These are phyloP conservation scores for Drosophila pseudotalamancana DNA, from an alignment of 2,888 invertebrate genomes.

Conservation along the genomic window DNA sequence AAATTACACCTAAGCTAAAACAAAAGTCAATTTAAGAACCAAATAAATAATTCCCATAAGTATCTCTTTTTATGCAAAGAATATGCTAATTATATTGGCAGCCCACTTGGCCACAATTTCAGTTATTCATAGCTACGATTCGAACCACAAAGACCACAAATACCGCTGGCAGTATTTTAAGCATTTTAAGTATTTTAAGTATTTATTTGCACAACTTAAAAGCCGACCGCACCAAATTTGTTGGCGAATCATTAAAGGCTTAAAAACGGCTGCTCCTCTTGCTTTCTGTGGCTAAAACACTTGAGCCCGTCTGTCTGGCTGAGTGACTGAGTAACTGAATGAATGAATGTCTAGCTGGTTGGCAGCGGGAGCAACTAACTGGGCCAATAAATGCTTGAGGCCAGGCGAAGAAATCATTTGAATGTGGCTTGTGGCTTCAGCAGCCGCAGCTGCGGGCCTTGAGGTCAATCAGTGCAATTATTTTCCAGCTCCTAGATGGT, in stretches of 20 bases:
- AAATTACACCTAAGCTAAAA: neutral
- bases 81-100: slow-evolving; percentile 22
- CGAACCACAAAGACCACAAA: slow-evolving; percentile 25
- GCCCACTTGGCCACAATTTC: neutral
- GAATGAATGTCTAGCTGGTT: neutral
- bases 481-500: slow-evolving; percentile 18
- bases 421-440: slow-evolving; percentile 48
- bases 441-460: slow-evolving; percentile 59
- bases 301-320: slow-evolving; percentile 25
- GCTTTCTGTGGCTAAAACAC: slow-evolving; percentile 40
- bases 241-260: slow-evolving; percentile 53
- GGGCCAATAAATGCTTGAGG: slow-evolving; percentile 22
- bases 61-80: neutral
- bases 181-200: slow-evolving; percentile 3
- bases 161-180: slow-evolving; percentile 7
- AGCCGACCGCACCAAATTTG: slow-evolving; percentile 40
- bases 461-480: slow-evolving; percentile 70
- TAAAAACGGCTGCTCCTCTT: slow-evolving; percentile 26
- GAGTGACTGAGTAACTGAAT: slow-evolving; percentile 8
- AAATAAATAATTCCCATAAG: slow-evolving; percentile 7
- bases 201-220: slow-evolving; percentile 28
- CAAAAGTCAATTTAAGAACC: neutral
- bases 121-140: slow-evolving; percentile 23
- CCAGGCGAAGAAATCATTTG: slow-evolving; percentile 46
- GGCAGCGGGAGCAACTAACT: slow-evolving; percentile 19